These are phyloP conservation scores for Pterophyllum scalare DNA, from an alignment of 2,113 vertebrate genomes.

Conservation along the genomic window DNA sequence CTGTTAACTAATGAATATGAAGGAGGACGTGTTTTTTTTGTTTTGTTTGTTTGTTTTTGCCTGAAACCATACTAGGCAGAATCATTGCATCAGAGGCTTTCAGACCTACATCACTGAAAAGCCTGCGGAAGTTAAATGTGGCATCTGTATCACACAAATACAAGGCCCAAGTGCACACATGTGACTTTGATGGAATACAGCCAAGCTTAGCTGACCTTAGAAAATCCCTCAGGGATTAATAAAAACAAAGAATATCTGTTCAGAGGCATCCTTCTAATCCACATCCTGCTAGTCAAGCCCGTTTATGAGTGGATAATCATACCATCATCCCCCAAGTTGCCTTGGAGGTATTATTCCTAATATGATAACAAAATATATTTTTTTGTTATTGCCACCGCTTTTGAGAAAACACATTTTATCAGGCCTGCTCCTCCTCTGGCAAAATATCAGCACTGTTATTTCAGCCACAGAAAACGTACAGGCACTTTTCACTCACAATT, in stretches of 20 bases:
- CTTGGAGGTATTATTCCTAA: slow-evolving; percentile 47
- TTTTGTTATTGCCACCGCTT: slow-evolving; percentile 17
- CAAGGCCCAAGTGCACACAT: slow-evolving; percentile 55
- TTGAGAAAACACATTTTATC: slow-evolving; percentile 14
- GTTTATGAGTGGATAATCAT: slow-evolving; percentile 57
- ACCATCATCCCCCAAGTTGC: slow-evolving; percentile 37
- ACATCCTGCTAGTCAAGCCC: slow-evolving; percentile 46
- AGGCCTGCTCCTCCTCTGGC: slow-evolving; percentile 25
- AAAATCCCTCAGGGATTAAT: slow-evolving; percentile 68
- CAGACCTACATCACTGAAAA: slow-evolving; percentile 37
- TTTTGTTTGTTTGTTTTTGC: no score
- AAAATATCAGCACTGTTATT: slow-evolving; percentile 38
- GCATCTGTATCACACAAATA: slow-evolving; percentile 53
- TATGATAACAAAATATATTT: slow-evolving; percentile 38
- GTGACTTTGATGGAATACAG: slow-evolving; percentile 61
- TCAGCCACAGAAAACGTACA: slow-evolving; percentile 11
- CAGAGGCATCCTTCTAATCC: slow-evolving; percentile 53
- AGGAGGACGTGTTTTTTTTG: no score
- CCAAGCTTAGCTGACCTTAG: slow-evolving; percentile 63
- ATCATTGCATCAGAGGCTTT: slow-evolving; percentile 43
- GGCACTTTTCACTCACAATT: slow-evolving; percentile 10
- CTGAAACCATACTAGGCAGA: slow-evolving; percentile 30
- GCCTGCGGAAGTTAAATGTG: slow-evolving; percentile 45
- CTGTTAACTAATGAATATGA: no score
- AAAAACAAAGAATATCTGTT: slow-evolving; percentile 68